These are phyloP conservation scores for Drosophila falleni DNA, from an alignment of 2,888 invertebrate species.

Conservation along the genomic window DNA sequence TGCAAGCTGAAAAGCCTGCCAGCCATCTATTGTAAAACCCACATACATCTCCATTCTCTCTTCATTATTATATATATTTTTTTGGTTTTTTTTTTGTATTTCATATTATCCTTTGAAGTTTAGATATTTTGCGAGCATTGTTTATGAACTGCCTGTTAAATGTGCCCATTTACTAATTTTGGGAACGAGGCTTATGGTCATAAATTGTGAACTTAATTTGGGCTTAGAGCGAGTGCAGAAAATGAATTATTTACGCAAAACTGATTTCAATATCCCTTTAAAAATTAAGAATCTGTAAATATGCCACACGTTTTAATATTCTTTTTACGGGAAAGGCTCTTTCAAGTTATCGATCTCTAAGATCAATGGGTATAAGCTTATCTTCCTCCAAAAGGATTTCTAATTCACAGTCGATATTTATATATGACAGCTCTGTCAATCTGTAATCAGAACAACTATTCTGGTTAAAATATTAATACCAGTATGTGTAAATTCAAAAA, in stretches of 20 bases:
- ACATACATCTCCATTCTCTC: constrained; percentile 2
- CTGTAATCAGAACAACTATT: no score
- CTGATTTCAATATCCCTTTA: neutral
- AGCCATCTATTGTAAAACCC: constrained; percentile 31
- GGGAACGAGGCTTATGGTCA: constrained; percentile 6
- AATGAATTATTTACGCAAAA: constrained; percentile 5
- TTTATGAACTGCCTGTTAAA: constrained; percentile 42
- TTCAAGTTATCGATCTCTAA: neutral
- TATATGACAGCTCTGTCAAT: no score
- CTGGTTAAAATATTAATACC: no score
- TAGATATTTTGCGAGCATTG: constrained; percentile 24
- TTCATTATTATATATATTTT: neutral
- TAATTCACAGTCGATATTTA: no score
- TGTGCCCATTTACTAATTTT: constrained; percentile 26
- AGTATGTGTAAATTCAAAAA: no score
- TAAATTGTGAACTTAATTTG: constrained; percentile 9
- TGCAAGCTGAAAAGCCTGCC: constrained; percentile 37
- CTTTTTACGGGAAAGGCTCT: neutral
- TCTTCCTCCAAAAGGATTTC: no score
- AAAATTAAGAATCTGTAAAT: neutral
- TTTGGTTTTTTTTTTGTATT: neutral
- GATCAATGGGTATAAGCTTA: no score
- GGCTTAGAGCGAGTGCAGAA: neutral
- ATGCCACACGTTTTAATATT: no score
- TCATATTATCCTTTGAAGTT: constrained; percentile 52